Base-by-base conservation (phyloP, 2,797 vertebrate genomes). In the Carapus acus region DNA sequence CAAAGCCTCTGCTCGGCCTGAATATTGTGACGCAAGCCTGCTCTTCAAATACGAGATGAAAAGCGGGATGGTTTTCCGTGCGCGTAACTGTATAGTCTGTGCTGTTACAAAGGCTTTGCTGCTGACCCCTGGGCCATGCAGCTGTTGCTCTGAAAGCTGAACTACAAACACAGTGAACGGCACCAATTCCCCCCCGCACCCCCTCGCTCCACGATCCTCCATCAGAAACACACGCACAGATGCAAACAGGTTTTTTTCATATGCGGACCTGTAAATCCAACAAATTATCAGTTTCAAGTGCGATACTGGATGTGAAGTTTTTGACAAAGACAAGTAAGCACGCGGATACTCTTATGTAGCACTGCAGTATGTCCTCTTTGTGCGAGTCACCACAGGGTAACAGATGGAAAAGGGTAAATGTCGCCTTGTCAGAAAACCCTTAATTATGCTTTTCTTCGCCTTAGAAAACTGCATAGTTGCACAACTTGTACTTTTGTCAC, bases 341-440 rank as follows among this genome's bases (percentile, higher is more conserved):
- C n/a, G n/a, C n/a, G n/a, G n/a, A n/a, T n/a, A n/a, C n/a, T n/a
- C n/a, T n/a, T 27, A 27, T 27, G 24, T 4, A 27, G 24, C 24
- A 9, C 24, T 5, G 24, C 9, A 27, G 24, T 9, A 27, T 9
- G 24, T 27, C 38, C 15, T 52, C 34, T 36, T 62, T 57, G 59
- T 41, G 51, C 44, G 76, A 72, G 74, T 77, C 75, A 71, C 54
- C 23, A 48, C 6, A 19, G 52, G 16, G 57, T 54, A 66, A 71
- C 83, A 83, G 81, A 82, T 82, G 83, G 83, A 74, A 49, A 34
- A 21, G 39, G 53, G 78, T 68, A 85, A n/a, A n/a, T 71, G 85
- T 81, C 81, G 62, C 66, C 56, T 44, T 36, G 53, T 60, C 48
- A 67, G 58, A 76, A 56, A 65, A 62, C 62, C 57, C 46, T n/a